Evolutionary conservation across 2,888 invertebrate species (phyloP).

Genomic region (Therioaphis trifolii): DNA sequence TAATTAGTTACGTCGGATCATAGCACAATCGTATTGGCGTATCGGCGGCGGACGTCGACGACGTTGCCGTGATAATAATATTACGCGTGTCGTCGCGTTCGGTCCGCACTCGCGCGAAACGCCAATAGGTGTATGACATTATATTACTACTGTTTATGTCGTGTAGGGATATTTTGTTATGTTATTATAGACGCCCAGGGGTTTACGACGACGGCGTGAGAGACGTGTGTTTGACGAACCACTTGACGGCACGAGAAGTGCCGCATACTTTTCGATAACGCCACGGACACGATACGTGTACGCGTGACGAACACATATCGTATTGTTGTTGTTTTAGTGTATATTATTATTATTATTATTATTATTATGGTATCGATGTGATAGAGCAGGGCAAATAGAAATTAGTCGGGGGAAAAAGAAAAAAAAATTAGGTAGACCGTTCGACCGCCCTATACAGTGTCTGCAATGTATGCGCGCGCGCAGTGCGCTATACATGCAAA

Average conservation of each 20-base stretch:
- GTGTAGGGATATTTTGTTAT: too few species aligned
- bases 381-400: not conserved
- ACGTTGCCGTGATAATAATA: slow-evolving; percentile 10
- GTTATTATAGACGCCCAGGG: not conserved
- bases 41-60: too few species aligned
- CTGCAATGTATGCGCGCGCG: not conserved
- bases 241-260: slow-evolving; percentile 1
- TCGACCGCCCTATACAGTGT: not conserved
- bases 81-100: not conserved
- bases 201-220: not conserved
- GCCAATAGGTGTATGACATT: too few species aligned
- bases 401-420: not conserved
- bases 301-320: too few species aligned
- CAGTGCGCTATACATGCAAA: not conserved
- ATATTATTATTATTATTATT: too few species aligned
- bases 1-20: too few species aligned
- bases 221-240: not conserved
- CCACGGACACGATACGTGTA: not conserved
- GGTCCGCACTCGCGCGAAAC: too few species aligned
- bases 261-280: not conserved
- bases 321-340: too few species aligned
- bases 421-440: not conserved
- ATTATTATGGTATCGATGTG: too few species aligned
- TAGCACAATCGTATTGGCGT: too few species aligned
- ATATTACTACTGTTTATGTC: too few species aligned